Evolutionary conservation across 2,888 invertebrate species (phyloP), one percentile per base, ranked within the genome.

Genomic region (Apotomis capreana): DNA sequence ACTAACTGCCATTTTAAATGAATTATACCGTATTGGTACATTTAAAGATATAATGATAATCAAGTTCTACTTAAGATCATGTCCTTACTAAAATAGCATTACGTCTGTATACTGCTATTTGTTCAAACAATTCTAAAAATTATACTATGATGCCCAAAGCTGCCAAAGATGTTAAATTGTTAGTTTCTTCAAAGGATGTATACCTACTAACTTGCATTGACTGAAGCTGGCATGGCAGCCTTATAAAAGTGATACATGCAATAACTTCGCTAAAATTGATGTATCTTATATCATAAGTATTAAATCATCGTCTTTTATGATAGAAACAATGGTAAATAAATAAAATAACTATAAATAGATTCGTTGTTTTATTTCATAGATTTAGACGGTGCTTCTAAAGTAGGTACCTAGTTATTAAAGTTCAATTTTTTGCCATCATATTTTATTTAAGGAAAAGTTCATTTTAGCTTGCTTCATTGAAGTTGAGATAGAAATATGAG

Each of bases 1-100:
- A 87, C 80, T 86, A 88, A 90, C 90, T 91, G 91, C 91, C 89
- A 91, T 90, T 89, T 87, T 87, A 78, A 26, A 26, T 75, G 76
- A 68, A n/a, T 67, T 55, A 69, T 69, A 62, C 67, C 67, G 54
- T 71, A 67, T 71, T 68, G 67, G 67, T 68, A 71, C 57, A 58
- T 62, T 62, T 62, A 44, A 62, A 71, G 51, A 15, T 49, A 62
- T 60, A 40, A 60, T 15, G 26, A 26, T 67, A 68, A 68, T 67
- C 51, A 62, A 46, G 40, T 69, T 58, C 40, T 59, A 37, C 10
- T 13, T 51, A 62, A 49, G 51, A 67, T 67, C 57, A 67, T 67
- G 40, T 62, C 49, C 55, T 69, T 15, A 65, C 57, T 60, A 54
- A 65, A 51, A 36, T 60, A 65, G 12, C 46, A 57, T 67, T 65